Evolutionary conservation across 1,140 invertebrate species (phyloP).

Genomic region (Drosophila lowei): DNA sequence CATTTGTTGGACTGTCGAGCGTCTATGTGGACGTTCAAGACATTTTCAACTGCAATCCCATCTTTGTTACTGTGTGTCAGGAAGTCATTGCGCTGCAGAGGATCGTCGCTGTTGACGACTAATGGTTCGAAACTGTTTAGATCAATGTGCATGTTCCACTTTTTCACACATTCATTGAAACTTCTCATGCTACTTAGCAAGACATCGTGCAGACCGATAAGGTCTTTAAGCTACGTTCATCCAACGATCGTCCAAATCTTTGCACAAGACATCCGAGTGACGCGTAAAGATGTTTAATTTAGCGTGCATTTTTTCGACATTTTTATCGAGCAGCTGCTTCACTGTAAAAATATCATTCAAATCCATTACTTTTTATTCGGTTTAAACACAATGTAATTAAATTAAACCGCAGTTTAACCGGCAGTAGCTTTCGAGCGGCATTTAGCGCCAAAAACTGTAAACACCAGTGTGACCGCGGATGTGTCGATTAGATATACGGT

Average conservation of each 20-base stretch:
- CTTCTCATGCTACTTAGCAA: conserved; percentile 41
- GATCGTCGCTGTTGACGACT: background rate
- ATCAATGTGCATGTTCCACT: conserved; percentile 46
- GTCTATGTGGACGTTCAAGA: too few relatives aligned
- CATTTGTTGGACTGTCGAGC: too few relatives aligned
- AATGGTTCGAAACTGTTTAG: background rate
- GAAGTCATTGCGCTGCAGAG: too few relatives aligned
- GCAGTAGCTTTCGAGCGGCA: too few relatives aligned
- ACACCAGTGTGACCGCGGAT: too few relatives aligned
- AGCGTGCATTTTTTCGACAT: conserved; percentile 40
- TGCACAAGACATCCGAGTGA: conserved; percentile 15
- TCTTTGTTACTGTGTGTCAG: too few relatives aligned
- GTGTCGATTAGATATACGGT: too few relatives aligned
- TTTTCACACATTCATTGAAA: conserved; percentile 44
- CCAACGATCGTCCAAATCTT: conserved; percentile 34
- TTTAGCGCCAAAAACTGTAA: too few relatives aligned
- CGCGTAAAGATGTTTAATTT: conserved; percentile 34
- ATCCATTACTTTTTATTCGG: conserved; percentile 10
- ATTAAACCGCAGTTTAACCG: too few relatives aligned
- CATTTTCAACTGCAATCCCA: too few relatives aligned
- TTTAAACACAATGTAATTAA: background rate
- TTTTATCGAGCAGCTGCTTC: conserved; percentile 31
- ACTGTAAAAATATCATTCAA: conserved; percentile 35
- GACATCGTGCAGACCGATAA: conserved; percentile 35
- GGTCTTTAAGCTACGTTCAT: background rate